Base-by-base conservation (phyloP, 2,797 vertebrate genomes). In the Brachyalestes nurse region DNA sequence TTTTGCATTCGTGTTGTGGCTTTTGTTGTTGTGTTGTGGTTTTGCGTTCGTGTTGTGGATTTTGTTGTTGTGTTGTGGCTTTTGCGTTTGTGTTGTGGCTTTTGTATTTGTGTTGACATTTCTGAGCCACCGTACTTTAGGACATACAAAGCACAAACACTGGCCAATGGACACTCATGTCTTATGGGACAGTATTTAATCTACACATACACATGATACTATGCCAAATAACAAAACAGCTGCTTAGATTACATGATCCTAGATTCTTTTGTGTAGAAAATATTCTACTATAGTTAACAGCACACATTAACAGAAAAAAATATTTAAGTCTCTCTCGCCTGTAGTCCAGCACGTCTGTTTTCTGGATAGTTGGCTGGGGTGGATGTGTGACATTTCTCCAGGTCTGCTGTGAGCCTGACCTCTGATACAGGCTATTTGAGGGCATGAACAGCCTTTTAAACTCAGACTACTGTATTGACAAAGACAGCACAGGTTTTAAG, bases 341-440 rank as follows among this genome's bases (percentile, higher is more conserved):
- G 62, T 1, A 28, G 19, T 19, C 58, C 23, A 75, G 40, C 42
- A 47, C 28, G 42, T 5, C 74, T 45, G 12, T 28, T 49, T 55
- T 66, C 8, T 19, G 75, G 64, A 76, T 60, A 34, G 25, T 17
- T 66, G 49, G 28, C 10, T 76, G 28, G 16, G 78, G 72, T 34
- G 40, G 19, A 58, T 6, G 3, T 49, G 72, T 65, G 64, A 73
- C n/a, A 72, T 81, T 60, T 80, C 42, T 60, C 6, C 1, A 19
- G 25, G 78, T 9, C 71, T 81, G 71, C 34, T 77, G 70, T 25
- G 42, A 62, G 21, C 65, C 57, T 78, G 71, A 78, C 71, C 55
- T 79, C 51, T 38, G 19, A 84, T 40, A 42, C 57, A 16, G 25
- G 21, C 40, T 55, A 55, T 75, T 47, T 71, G 3, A 28, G 25